Evolutionary conservation across 2,797 vertebrate species (phyloP), one percentile per base, ranked within the genome.

Genomic region (Helostoma temminkii): DNA sequence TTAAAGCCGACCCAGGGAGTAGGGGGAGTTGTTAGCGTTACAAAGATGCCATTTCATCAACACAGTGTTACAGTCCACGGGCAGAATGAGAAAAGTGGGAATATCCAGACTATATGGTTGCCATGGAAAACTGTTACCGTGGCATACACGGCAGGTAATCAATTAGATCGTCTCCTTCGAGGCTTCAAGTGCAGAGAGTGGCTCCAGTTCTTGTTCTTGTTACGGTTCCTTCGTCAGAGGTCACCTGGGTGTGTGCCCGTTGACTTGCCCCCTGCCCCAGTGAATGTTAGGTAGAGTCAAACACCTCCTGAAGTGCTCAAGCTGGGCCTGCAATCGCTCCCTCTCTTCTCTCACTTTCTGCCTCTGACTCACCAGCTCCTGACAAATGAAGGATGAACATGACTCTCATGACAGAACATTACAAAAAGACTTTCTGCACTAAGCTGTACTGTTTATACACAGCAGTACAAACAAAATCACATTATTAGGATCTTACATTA

Each of bases 231-330:
- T 67, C 36, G 59, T 74, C 93, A 91, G 94, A 89, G 92, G 95
- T 97, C 96, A 97, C 95, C 96, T 96, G 28, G 92, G 95, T 36
- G 91, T 93, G 71, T 96, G 95, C 52, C 95, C 94, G 86, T 96
- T 96, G 88, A 94, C 93, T 72, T 96, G 96, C 72, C 95, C 94
- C 88, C 95, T 90, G 85, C 95, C 93, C 96, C 96, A 97, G 69
- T 95, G 95, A 86, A 95, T 90, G 66, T 91, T 93, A 48, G 96
- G 96, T 91, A 97, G 90, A 55, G 95, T 96, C 94, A 97, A 93
- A 95, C 96, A 97, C 94, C 96, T 95, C 90, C 96, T 91, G 94
- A 97, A 96, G 95, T 97, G 96, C 91, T 97, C 96, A 49, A 97
- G 94, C 93, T 97, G 95, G 5, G 95, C 95, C 90, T 97, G 96